Conservation (phyloP, 2,797 vertebrate genomes). For the Sebastes reedi region DNA sequence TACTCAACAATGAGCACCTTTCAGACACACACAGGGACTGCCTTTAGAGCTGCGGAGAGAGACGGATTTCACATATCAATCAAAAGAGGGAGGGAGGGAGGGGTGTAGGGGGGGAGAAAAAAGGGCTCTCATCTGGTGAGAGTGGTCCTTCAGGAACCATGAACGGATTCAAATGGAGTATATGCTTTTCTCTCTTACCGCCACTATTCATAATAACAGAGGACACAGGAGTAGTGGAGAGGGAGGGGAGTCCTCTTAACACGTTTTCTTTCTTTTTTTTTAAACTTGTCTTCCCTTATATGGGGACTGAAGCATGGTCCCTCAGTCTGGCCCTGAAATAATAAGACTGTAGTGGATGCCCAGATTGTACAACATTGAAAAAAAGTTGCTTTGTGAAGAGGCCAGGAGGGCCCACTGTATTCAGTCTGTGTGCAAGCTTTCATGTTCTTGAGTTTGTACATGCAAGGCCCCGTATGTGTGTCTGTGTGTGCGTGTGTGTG, state of each 20-base stretch:
- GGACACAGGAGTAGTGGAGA: conserved; percentile 39
- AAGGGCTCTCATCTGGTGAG: conserved; percentile 71
- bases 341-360: conserved; percentile 51
- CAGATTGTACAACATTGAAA: conserved; percentile 50
- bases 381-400: conserved; percentile 51
- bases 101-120: conserved; percentile 11
- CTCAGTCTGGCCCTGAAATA: conserved; percentile 42
- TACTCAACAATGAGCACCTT: conserved; percentile 87
- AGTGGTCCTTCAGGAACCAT: conserved; percentile 80
- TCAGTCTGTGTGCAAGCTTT: conserved; percentile 48
- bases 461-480: conserved; percentile 23
- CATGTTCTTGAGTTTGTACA: conserved; percentile 33
- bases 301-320: conserved; percentile 27
- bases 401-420: conserved; percentile 34
- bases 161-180: conserved; percentile 77
- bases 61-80: conserved; percentile 91
- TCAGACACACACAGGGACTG: conserved; percentile 83
- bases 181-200: conserved; percentile 77
- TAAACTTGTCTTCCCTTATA: conserved; percentile 39
- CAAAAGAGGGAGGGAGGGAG: conserved; percentile 70
- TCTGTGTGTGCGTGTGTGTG: not conserved
- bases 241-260: conserved; percentile 58
- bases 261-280: conserved; percentile 33
- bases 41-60: conserved; percentile 81
- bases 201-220: conserved; percentile 71